phyloP scores from a whole-genome alignment of 2,113 vertebrate genomes.

The Coturnix japonica region DNA sequence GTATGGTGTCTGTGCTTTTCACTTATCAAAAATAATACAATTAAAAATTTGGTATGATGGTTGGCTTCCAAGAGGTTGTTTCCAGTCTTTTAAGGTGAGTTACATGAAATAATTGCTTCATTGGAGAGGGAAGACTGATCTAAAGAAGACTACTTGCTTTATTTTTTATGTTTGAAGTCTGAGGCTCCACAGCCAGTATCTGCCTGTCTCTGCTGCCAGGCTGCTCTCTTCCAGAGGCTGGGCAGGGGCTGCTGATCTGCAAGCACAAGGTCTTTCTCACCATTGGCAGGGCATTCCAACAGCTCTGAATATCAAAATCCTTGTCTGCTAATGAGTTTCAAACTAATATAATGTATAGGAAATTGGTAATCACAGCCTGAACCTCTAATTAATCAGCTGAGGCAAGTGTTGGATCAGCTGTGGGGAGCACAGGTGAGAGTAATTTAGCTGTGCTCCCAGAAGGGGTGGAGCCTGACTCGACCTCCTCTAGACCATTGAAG shows the following conservation, averaged over 20 bases:
- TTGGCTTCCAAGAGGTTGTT: too few relatives aligned
- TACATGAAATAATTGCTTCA: not conserved
- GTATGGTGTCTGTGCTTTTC: not conserved
- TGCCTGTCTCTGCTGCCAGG: not conserved
- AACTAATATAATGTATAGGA: too few relatives aligned
- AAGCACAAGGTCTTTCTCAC: not conserved
- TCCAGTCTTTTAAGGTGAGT: not conserved
- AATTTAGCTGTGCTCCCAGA: too few relatives aligned
- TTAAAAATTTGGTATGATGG: not conserved
- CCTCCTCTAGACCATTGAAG: too few relatives aligned
- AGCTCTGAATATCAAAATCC: not conserved
- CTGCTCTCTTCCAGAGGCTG: not conserved
- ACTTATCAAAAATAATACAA: too few relatives aligned
- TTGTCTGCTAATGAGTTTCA: rapidly evolving
- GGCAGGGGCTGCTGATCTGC: not conserved
- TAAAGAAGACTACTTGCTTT: not conserved
- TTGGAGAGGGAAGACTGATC: not conserved
- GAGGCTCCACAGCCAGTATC: not conserved
- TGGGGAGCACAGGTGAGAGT: too few relatives aligned
- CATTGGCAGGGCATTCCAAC: not conserved
- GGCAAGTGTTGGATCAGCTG: too few relatives aligned
- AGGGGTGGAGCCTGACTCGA: too few relatives aligned
- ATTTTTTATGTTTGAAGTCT: not conserved
- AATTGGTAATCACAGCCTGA: too few relatives aligned
- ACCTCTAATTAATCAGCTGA: too few relatives aligned